Evolutionary conservation across 2,888 invertebrate genomes (phyloP), one percentile per base, ranked within the genome.

Genomic region (Andricus quercusramuli): DNA sequence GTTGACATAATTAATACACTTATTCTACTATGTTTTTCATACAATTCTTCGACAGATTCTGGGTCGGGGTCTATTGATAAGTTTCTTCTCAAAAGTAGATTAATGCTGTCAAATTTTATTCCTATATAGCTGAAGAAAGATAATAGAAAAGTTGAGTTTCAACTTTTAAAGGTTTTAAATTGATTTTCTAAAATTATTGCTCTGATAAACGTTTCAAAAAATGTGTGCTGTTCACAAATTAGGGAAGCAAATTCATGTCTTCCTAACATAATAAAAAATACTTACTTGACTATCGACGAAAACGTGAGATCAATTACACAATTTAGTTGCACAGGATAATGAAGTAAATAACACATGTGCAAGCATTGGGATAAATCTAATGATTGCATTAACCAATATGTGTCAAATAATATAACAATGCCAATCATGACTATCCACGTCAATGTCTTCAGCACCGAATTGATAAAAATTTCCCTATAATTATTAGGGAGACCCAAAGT

Each of bases 301-400:
- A 37, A 37, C 8, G 37, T 37, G 9, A 37, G 37, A 37, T 37
- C 37, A 37, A 47, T 41, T 6, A 68, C 68, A 68, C n/a, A n/a
- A 47, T 68, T 68, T 15, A 47, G 13, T 15, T 68, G 68, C 47
- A 47, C 44, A 8, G 68, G 68, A 68, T 47, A 68, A 68, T 68
- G 47, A 13, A 68, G 17, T 17, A 22, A 44, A 15, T 25, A 25
- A 17, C 44, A 20, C 6, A 56, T 0, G n/a, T 56, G 56, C 17
- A 56, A 20, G 20, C 56, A 56, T 25, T 68, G 1, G 0, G 11
- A 6, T 13, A 20, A 44, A 44, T 22, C 15, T 3, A 47, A 17
- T 6, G 25, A 47, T 68, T 47, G 25, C 25, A 47, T 15, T 47
- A 68, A 68, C 47, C 25, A 47, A 17, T 68, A 20, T 11, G 51